Evolutionary conservation across 2,888 invertebrate species (phyloP).

Genomic region (Sepiola atlantica): DNA sequence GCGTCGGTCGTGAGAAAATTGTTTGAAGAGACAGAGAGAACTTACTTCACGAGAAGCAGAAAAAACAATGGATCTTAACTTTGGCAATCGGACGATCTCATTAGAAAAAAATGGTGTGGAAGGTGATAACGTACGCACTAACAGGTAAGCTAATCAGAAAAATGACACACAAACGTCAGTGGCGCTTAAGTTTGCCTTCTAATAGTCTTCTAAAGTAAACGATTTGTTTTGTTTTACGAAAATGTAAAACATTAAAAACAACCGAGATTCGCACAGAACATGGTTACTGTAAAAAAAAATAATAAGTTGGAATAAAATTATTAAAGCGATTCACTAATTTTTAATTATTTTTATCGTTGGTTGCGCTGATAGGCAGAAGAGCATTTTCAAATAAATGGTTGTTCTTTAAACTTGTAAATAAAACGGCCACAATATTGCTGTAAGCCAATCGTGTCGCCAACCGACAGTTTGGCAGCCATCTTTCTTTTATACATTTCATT

Average conservation of each 20-base stretch:
- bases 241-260: not conserved
- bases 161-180: not conserved
- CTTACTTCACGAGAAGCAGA: no score
- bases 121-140: no score
- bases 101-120: no score
- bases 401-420: not conserved
- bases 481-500: not conserved
- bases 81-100: no score
- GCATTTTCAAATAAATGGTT: constrained; percentile 20
- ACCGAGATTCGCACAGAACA: not conserved
- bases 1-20: no score
- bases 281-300: not conserved
- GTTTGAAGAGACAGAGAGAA: no score
- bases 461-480: constrained; percentile 19
- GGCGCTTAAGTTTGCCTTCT: not conserved
- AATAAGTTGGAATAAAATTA: constrained; percentile 7
- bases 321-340: not conserved
- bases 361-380: not conserved
- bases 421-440: not conserved
- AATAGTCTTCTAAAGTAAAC: not conserved
- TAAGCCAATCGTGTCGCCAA: not conserved
- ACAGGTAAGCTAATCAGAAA: not conserved
- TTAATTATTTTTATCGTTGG: not conserved
- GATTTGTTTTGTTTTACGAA: not conserved
- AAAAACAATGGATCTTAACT: no score